Base-by-base conservation (phyloP, 2,888 invertebrate genomes). In the Metellina segmentata region DNA sequence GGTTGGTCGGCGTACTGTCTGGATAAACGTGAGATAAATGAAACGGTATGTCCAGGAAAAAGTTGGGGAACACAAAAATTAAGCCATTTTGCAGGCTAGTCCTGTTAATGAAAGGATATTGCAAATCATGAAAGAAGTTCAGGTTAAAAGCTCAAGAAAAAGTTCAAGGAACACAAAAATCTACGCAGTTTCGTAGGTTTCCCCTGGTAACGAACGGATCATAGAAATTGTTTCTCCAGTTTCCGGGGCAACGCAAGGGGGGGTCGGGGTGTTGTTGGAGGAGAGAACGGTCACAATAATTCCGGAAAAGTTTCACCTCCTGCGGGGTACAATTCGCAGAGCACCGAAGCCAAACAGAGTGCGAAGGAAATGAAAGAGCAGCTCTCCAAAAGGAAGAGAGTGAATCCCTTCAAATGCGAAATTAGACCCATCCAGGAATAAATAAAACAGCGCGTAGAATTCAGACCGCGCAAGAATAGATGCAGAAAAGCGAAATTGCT, bases 211-310 rank as follows among this genome's bases (percentile, higher is more conserved):
- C 89, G 34, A 34, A 34, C 34, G 48, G 77, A 78, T 82, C 83
- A 79, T 70, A 13, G 82, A 85, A 89, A 89, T 52, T 89, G 89
- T 89, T 89, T 89, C 78, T 70, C 48, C 52, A 34, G 89, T 89
- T 85, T 69, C 83, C 89, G 83, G 52, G 89, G 78, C 89, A 72
- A 89, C 89, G 53, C 53, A 81, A 87, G 16, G 71, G 20, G 51
- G 72, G 34, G 53, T 20, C 51, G 34, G 34, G 34, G 34, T 34
- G 34, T 34, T 34, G 34, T 34, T 34, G 34, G 34, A n/a, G n/a
- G 34, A 34, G 34, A 34, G 34, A 85, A 61, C 85, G 70, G 78
- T 69, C 78, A 69, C 19, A 69, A 61, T 61, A 61, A 61, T 16
- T 78, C 78, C 77, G 11, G 78, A 86, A 70, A 61, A 85, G 75